These are phyloP conservation scores for Neotragus moschatus DNA, from an alignment of 2,113 vertebrate genomes.

Conservation along the genomic window DNA sequence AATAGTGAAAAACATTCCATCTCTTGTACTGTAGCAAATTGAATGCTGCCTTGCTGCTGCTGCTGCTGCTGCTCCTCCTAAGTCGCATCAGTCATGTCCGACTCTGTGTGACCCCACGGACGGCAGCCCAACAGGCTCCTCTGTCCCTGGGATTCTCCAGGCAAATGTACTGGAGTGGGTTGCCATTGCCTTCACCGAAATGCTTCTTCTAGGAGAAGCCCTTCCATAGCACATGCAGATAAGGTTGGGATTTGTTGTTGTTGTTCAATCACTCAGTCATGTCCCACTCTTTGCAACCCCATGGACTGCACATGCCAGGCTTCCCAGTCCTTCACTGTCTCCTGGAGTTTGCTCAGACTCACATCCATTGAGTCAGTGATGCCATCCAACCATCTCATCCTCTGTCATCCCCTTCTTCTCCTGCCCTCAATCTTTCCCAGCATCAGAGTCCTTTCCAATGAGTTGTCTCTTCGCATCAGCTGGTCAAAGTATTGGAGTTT, in stretches of 20 bases:
- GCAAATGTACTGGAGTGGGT: no score
- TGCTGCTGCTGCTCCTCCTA: no score
- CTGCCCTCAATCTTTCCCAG: neutral
- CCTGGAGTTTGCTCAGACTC: neutral
- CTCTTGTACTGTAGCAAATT: neutral
- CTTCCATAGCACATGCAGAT: neutral
- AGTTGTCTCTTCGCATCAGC: neutral
- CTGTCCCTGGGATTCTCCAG: no score
- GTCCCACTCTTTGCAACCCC: neutral
- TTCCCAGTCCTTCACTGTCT: neutral
- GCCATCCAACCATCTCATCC: neutral
- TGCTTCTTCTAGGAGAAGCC: neutral
- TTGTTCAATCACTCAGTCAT: neutral
- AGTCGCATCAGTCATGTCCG: fast-evolving
- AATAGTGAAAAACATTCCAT: neutral
- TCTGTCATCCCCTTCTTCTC: neutral
- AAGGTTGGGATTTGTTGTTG: neutral
- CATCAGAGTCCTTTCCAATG: neutral
- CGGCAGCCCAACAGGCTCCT: no score
- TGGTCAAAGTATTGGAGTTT: neutral
- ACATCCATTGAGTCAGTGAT: neutral
- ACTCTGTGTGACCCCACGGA: no score
- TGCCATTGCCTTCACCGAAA: neutral
- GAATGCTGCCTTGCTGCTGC: neutral
- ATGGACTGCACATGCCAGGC: neutral